Evolutionary conservation across 2,113 vertebrate genomes (phyloP), one percentile per base, ranked within the genome.

Genomic region (Xiphophorus couchianus): DNA sequence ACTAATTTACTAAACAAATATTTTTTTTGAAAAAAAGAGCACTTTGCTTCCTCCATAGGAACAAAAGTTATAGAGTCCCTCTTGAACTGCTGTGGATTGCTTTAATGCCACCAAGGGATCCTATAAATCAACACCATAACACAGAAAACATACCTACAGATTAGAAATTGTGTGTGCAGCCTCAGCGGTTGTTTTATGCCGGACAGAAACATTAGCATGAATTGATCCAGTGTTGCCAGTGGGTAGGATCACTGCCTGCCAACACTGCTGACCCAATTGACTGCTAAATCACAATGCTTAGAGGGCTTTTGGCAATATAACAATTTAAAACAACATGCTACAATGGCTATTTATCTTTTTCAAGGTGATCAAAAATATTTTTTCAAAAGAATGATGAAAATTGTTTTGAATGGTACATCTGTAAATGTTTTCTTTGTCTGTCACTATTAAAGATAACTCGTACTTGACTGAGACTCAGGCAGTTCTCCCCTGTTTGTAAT

Each of bases 401-500:
- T 19, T 42, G 27, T 62, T 73, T 80, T 27, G 6, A 15, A 14
- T 68, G 61, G 5, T 19, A 44, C 35, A 72, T 65, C 11, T 29
- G 5, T 27, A 60, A 62, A 77, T 22, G 4, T 77, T 73, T 25
- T 51, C 2, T 62, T 29, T 67, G 58, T 69, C 66, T 62, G 54
- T 48, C 19, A 74, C 9, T 28, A 25, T 66, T 62, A 71, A 76
- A 62, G 68, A 3, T 22, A 69, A 72, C 9, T 27, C 68, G 73
- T 73, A 73, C 62, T 62, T 81, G 74, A 29, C 67, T 64, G 39
- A 78, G 72, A 35, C 42, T 65, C 39, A 54, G 44, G 29, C 77
- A 66, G 67, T 51, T 76, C 62, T 74, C 31, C 25, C 13, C 29
- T 80, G 63, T 87, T 87, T 79, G 28, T 70, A 74, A 74, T 78